Evolutionary conservation across 1,140 invertebrate species (phyloP).

Genomic region (Zaprionus taronus): DNA sequence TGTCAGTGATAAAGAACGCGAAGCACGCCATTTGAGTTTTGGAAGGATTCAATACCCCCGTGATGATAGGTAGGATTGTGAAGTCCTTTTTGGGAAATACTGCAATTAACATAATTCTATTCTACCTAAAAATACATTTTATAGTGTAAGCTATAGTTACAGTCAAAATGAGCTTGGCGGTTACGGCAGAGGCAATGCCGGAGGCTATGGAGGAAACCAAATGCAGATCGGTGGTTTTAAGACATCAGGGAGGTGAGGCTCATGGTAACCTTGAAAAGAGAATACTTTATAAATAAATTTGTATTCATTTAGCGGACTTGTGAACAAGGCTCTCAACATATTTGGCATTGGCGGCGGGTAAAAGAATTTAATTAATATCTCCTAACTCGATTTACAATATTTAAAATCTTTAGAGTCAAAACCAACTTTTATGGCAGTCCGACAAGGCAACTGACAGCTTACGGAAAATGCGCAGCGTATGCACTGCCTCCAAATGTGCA

Average conservation of each 20-base stretch:
- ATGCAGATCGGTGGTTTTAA: conserved; percentile 34
- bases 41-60: conserved; percentile 40
- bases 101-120: neutral
- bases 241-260: conserved; percentile 35
- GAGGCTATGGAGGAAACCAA: conserved; percentile 17
- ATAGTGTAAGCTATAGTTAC: conserved; percentile 57
- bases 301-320: conserved; percentile 24
- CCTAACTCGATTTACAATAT: neutral
- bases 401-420: conserved; percentile 23
- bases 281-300: neutral
- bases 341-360: conserved; percentile 64
- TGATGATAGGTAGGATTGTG: conserved; percentile 51
- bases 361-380: neutral
- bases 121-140: conserved; percentile 11
- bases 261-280: neutral
- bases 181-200: conserved; percentile 19
- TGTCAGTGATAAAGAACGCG: conserved; percentile 59
- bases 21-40: conserved; percentile 60
- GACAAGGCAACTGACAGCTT: conserved; percentile 36
- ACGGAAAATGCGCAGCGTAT: conserved; percentile 54
- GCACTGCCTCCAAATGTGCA: conserved; percentile 63
- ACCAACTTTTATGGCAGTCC: conserved; percentile 60
- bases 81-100: conserved; percentile 24
- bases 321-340: conserved; percentile 51
- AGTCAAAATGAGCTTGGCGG: conserved; percentile 32